Percentiles rank a stretch among this genome's conserved stretches.
phyloP scores from a whole-genome alignment of 2,113 vertebrate species.

The Cnemophilus loriae region DNA sequence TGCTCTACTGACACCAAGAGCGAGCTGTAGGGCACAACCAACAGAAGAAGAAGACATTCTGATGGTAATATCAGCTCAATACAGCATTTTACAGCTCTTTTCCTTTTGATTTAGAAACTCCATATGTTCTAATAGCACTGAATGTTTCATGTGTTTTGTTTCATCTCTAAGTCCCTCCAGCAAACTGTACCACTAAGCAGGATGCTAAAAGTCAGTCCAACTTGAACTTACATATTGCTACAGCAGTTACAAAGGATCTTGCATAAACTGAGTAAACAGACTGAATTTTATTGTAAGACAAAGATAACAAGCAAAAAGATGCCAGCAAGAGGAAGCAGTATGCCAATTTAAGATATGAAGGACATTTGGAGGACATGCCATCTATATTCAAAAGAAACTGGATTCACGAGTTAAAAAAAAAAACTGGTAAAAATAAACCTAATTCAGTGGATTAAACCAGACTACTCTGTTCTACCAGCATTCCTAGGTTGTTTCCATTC shows the following conservation, averaged over 20 bases:
- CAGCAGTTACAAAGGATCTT: background rate
- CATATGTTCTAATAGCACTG: background rate
- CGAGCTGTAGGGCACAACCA: background rate
- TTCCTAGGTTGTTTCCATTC: background rate
- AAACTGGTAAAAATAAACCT: background rate
- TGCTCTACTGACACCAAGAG: background rate
- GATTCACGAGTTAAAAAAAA: background rate
- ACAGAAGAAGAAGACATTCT: background rate
- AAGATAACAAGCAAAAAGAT: background rate
- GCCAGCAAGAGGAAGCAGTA: background rate
- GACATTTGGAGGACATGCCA: fast-evolving
- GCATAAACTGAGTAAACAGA: background rate
- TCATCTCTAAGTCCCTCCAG: background rate
- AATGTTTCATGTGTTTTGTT: background rate
- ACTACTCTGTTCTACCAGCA: background rate
- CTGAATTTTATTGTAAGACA: background rate
- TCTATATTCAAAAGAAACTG: background rate
- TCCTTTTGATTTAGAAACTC: background rate
- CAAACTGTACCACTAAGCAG: background rate
- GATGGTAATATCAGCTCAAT: background rate
- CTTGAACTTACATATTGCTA: background rate
- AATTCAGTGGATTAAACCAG: background rate
- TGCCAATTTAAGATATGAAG: background rate
- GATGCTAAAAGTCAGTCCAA: background rate
- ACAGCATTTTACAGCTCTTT: background rate